Evolutionary conservation across 2,113 vertebrate species (phyloP).

Genomic region (Apodemus sylvaticus): DNA sequence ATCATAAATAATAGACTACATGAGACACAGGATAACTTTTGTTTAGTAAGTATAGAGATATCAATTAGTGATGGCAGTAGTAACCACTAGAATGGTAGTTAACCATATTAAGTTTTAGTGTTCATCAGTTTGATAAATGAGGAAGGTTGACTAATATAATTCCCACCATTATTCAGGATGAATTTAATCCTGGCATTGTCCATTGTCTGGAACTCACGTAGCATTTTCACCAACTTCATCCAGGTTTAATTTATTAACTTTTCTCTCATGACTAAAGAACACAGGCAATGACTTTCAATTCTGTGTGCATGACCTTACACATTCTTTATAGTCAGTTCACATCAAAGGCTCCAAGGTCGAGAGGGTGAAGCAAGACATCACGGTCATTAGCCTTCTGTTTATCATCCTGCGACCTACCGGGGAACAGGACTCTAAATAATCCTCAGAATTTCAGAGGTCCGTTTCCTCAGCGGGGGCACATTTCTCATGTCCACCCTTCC

Average conservation of each 20-base stretch:
- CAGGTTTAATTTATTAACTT: slow-evolving; percentile 20
- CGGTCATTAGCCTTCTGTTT: background rate
- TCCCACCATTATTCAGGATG: background rate
- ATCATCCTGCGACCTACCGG: background rate
- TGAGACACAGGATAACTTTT: background rate
- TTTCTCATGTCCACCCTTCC: slow-evolving; percentile 69
- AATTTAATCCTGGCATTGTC: background rate
- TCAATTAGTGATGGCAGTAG: background rate
- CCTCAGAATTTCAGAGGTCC: slow-evolving; percentile 27
- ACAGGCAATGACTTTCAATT: background rate
- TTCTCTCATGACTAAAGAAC: background rate
- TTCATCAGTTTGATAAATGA: background rate
- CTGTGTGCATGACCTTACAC: background rate
- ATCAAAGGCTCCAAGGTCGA: background rate
- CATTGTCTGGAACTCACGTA: background rate
- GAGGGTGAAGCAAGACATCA: background rate
- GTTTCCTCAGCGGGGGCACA: background rate
- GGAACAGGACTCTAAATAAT: slow-evolving; percentile 45
- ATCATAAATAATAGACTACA: background rate
- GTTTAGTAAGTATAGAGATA: background rate
- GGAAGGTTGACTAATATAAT: background rate
- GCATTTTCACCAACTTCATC: background rate
- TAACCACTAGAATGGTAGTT: background rate
- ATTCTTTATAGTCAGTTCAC: slow-evolving; percentile 25
- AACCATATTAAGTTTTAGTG: slow-evolving; percentile 40